Base-by-base conservation (phyloP, 1,140 invertebrate genomes). In the Heterodera carotae region DNA sequence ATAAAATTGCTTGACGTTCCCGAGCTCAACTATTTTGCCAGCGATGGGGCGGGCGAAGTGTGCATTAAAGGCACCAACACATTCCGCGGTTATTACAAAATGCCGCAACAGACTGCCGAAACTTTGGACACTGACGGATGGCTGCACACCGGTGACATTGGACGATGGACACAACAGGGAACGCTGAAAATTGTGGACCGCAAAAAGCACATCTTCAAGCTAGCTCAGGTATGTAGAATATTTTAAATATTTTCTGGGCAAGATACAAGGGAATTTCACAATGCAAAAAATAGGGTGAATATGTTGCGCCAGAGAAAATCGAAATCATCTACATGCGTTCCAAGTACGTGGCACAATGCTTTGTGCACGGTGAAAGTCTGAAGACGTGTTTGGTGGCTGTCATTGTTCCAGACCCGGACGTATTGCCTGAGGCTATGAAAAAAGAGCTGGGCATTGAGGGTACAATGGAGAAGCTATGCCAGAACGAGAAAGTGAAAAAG, bases 321-420 rank as follows among this genome's bases (percentile, higher is more conserved):
- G 91, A 91, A 83, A 89, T 89, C 73, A 87, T 90, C 67, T 90
- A 91, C 82, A 82, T 86, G 12, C 84, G 88, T 31, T 88, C 86
- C 10, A 82, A 88, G 15, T 84, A 89, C 15, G 86, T 91, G 10
- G 85, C 88, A 48, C 88, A 89, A 68, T 83, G 89, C 34, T 91
- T 89, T 82, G 86, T 91, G 27, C 88, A 91, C 84, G 90, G 90
- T 53, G 88, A 89, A 75, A 89, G 89, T 72, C 84, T 90, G 39
- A 90, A 95, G 92, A 95, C 95, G 33, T 95, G 93, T 89, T 92
- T 98, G 75, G 92, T 99, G 69, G 96, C 93, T 43, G 91, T 98
- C 75, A 93, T 97, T 74, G 93, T 98, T 73, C 96, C 96, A 66
- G 94, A 98, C 87, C 93, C 94, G 34, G 95, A 97, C 82, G 92